These are phyloP conservation scores for Melanotaenia nigrans DNA, from an alignment of 2,797 vertebrate species.

Conservation along the genomic window DNA sequence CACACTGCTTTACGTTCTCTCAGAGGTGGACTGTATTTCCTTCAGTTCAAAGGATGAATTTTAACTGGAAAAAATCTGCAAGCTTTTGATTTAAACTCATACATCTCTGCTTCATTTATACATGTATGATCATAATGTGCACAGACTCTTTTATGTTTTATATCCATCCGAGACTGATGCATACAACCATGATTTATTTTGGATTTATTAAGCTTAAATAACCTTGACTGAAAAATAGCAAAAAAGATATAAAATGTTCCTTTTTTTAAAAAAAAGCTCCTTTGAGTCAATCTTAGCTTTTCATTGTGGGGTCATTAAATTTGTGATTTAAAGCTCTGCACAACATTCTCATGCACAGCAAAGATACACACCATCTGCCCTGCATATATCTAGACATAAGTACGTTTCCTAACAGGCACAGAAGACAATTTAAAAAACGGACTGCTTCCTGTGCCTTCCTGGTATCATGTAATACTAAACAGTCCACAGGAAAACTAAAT, in stretches of 20 bases:
- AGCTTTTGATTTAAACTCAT: too few species aligned
- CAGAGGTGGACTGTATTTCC: conserved; percentile 1
- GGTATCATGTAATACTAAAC: too few species aligned
- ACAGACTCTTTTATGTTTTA: not conserved
- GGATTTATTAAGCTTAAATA: not conserved
- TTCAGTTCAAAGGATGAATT: not conserved
- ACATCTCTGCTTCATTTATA: not conserved
- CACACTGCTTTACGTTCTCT: conserved; percentile 4
- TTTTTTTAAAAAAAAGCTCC: not conserved
- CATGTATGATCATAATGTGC: not conserved
- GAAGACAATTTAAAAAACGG: not conserved
- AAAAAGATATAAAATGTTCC: not conserved
- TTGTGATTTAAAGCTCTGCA: not conserved
- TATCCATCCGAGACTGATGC: not conserved
- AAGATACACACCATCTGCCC: not conserved
- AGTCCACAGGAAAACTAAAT: too few species aligned
- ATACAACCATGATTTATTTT: not conserved
- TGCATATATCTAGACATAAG: too few species aligned
- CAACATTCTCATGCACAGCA: not conserved
- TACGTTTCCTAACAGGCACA: not conserved
- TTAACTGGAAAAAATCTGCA: too few species aligned
- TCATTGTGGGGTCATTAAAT: not conserved
- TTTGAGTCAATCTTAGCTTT: not conserved
- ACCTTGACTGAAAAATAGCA: not conserved
- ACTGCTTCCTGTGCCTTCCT: too few species aligned